Conservation (phyloP, 2,797 vertebrate species). For the Kryptopterus vitreolus region DNA sequence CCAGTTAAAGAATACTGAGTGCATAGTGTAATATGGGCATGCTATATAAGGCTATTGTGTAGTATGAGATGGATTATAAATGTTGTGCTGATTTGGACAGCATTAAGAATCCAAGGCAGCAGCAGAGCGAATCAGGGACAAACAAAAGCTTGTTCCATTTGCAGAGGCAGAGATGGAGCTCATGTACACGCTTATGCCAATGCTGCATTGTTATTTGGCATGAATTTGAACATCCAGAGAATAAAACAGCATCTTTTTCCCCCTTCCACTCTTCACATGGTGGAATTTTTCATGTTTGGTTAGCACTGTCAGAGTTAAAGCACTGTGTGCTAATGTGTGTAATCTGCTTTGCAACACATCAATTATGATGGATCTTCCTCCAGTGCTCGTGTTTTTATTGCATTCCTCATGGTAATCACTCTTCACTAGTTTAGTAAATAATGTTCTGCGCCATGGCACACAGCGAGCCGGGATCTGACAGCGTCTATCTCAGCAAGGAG, state of each 20-base stretch:
- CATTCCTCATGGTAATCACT: conserved; percentile 77
- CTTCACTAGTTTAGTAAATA: conserved; percentile 85
- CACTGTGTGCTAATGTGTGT: conserved; percentile 84
- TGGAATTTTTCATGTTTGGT: conserved; percentile 84
- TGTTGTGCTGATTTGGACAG: conserved; percentile 67
- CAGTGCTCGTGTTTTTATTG: conserved; percentile 66
- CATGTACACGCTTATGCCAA: conserved; percentile 63
- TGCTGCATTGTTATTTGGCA: conserved; percentile 65
- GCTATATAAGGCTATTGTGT: background rate
- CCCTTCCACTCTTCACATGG: conserved; percentile 62
- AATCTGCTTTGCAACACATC: conserved; percentile 88
- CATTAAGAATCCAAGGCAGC: conserved; percentile 65
- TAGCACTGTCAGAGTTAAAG: conserved; percentile 81
- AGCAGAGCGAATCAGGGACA: conserved; percentile 63
- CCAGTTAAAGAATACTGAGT: background rate
- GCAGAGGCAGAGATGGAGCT: conserved; percentile 56
- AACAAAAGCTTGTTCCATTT: conserved; percentile 70
- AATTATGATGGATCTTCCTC: conserved; percentile 83
- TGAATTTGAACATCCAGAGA: conserved; percentile 71
- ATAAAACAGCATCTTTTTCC: conserved; percentile 59
- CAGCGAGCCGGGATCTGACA: conserved; percentile 52
- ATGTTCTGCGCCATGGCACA: conserved; percentile 73
- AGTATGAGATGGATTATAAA: conserved; percentile 66
- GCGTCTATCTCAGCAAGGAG: conserved; percentile 50
- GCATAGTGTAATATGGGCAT: background rate